A percentile compares a stretch with the other conserved stretches of the same genome.
These are phyloP conservation scores for Apogon talboti DNA, from an alignment of 2,797 vertebrate species.

Conservation along the genomic window DNA sequence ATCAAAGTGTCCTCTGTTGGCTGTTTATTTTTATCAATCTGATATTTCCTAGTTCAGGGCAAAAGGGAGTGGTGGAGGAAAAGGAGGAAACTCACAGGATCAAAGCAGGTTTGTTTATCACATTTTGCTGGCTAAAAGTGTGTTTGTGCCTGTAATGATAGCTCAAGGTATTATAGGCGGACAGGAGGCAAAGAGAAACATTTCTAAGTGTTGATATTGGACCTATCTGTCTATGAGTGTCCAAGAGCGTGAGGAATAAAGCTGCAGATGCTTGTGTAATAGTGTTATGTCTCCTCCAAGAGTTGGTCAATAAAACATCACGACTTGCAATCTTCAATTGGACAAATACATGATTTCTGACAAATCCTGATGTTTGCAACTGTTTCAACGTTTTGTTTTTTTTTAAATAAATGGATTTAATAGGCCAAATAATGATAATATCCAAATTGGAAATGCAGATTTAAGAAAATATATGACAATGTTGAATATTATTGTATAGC, in stretches of 20 bases:
- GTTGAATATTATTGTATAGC: background rate
- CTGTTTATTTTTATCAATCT: constrained; percentile 43
- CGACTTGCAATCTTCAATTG: background rate
- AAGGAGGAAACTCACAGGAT: constrained; percentile 37
- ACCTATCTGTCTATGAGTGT: background rate
- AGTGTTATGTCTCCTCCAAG: no score
- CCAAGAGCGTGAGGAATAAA: background rate
- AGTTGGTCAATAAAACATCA: background rate
- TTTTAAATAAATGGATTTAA: no score
- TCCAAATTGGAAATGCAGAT: no score
- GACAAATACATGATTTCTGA: no score
- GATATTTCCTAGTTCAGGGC: constrained; percentile 44
- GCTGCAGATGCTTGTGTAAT: background rate
- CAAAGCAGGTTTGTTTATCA: constrained; percentile 40
- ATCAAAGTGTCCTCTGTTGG: constrained; percentile 50
- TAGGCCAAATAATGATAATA: no score
- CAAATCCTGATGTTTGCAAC: no score
- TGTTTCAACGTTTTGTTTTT: no score
- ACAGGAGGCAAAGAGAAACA: background rate
- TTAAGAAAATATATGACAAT: no score
- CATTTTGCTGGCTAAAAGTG: background rate
- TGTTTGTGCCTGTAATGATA: constrained; percentile 4
- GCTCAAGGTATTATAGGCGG: background rate
- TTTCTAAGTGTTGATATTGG: background rate
- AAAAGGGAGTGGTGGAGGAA: constrained; percentile 12